phyloP scores from a whole-genome alignment of 2,888 invertebrate genomes.

The Pterostichus niger region DNA sequence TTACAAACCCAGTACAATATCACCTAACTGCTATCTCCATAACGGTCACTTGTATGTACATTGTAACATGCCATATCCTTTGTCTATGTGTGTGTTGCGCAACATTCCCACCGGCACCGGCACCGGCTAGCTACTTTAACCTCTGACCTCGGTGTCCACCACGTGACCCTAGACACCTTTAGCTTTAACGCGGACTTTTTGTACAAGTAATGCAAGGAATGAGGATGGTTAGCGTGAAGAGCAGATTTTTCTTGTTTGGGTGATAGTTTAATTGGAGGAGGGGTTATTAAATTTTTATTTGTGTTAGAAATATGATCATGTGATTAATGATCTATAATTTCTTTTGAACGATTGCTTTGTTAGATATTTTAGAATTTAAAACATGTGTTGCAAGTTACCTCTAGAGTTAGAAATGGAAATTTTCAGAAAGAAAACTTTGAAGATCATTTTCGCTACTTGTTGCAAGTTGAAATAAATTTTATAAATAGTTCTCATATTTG shows the following conservation, averaged over 20 bases:
- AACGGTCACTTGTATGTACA: slow-evolving; percentile 1
- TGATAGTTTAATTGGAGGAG: not conserved
- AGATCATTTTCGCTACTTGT: too few species aligned
- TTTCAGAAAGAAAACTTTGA: too few species aligned
- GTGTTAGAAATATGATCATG: not conserved
- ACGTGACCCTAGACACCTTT: slow-evolving; percentile 27
- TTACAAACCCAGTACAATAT: not conserved
- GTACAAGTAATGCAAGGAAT: not conserved
- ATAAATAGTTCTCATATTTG: too few species aligned
- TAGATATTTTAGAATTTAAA: too few species aligned
- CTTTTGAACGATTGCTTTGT: not conserved
- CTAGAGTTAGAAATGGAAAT: too few species aligned
- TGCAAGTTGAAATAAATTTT: too few species aligned
- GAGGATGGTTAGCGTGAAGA: not conserved
- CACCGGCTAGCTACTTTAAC: slow-evolving; percentile 15
- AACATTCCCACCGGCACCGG: slow-evolving; percentile 29
- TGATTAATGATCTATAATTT: not conserved
- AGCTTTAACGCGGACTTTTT: not conserved
- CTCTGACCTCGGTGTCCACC: slow-evolving; percentile 40
- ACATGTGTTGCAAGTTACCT: too few species aligned
- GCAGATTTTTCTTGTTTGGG: not conserved
- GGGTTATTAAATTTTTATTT: slow-evolving; percentile 1
- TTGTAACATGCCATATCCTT: not conserved
- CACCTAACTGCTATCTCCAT: slow-evolving; percentile 1
- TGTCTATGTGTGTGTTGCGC: slow-evolving; percentile 15